Evolutionary conservation across 2,113 vertebrate species (phyloP).

Genomic region (Tetrao urogallus): DNA sequence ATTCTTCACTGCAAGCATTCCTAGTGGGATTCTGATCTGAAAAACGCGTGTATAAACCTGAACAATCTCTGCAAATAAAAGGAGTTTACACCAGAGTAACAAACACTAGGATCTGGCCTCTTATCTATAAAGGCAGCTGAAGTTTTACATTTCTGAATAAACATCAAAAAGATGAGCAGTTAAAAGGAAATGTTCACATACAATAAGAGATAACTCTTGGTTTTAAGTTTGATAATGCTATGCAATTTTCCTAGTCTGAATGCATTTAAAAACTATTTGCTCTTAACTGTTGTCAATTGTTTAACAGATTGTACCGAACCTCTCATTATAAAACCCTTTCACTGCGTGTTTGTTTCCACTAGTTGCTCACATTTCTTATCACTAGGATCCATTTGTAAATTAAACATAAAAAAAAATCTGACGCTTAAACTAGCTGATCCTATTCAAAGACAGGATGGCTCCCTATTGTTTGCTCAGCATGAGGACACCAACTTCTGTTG

Average conservation of each 20-base stretch:
- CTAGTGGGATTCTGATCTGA: background rate
- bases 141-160: constrained; percentile 74
- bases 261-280: constrained; percentile 79
- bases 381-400: constrained; percentile 99
- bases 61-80: constrained; percentile 1
- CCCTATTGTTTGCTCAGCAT: constrained; percentile 99
- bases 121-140: constrained; percentile 49
- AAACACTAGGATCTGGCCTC: constrained; percentile 25
- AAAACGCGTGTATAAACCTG: background rate
- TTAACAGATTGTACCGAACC: constrained; percentile 91
- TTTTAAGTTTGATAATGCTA: constrained; percentile 68
- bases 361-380: constrained; percentile 95
- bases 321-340: constrained; percentile 93
- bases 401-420: constrained; percentile 92
- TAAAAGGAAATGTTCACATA: constrained; percentile 59
- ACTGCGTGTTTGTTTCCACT: constrained; percentile 86
- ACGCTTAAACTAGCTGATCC: constrained; percentile 88
- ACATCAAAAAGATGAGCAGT: constrained; percentile 59
- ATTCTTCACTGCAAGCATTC: constrained; percentile 12
- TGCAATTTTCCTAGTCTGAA: constrained; percentile 71
- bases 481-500: constrained; percentile 94
- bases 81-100: constrained; percentile 33
- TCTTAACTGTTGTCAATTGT: constrained; percentile 88
- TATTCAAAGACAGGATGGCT: constrained; percentile 98
- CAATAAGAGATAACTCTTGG: constrained; percentile 64